A percentile compares a stretch with the other conserved stretches of the same genome.
phyloP scores from a whole-genome alignment of 2,113 vertebrate genomes.

The Corythornis cristatus region DNA sequence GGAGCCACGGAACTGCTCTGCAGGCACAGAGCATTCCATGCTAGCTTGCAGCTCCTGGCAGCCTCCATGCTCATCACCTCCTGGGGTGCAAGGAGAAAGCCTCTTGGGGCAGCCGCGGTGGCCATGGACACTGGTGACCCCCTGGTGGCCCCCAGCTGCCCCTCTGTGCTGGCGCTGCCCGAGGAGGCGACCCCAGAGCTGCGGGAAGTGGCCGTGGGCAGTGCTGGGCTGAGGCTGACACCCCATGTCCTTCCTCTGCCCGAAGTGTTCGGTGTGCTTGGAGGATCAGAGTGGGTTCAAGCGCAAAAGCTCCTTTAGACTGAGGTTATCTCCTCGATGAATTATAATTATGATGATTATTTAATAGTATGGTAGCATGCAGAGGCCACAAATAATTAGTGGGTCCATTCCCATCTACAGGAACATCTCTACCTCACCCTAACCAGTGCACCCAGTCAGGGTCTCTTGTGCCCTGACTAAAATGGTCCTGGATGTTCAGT shows the following conservation, averaged over 20 bases:
- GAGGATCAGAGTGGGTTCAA: neutral
- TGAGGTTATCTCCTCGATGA: slow-evolving; percentile 35
- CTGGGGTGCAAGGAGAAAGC: fast-evolving
- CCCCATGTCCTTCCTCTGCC: neutral
- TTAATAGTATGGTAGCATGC: slow-evolving; percentile 17
- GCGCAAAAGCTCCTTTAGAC: neutral
- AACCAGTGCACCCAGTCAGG: neutral
- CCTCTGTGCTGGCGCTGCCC: neutral
- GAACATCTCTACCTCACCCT: neutral
- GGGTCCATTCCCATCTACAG: neutral
- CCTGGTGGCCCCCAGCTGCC: fast-evolving
- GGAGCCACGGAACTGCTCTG: neutral
- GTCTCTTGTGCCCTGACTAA: fast-evolving
- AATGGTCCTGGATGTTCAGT: neutral
- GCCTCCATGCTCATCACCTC: neutral
- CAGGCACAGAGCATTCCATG: neutral
- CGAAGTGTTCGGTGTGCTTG: neutral
- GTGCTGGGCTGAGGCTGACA: neutral
- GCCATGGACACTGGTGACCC: neutral
- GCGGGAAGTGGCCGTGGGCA: neutral
- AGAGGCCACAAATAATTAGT: slow-evolving; percentile 27
- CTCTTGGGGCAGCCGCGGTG: fast-evolving
- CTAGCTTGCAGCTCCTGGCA: neutral
- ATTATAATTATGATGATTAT: slow-evolving; percentile 15
- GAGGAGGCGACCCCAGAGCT: neutral